Base-by-base conservation (phyloP, 2,797 vertebrate genomes). In the Glyptemys insculpta region DNA sequence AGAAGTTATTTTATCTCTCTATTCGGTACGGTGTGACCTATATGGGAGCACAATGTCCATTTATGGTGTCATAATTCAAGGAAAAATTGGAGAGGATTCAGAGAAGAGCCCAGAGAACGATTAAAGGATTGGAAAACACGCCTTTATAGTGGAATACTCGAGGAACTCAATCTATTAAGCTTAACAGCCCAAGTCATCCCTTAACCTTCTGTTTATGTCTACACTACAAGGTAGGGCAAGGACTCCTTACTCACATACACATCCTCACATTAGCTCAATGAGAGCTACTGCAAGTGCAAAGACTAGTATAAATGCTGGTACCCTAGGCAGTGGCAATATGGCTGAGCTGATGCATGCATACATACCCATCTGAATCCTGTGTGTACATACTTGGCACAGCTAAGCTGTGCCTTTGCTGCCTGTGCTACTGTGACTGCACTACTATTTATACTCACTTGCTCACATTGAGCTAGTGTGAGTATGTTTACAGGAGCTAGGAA, bases 71-170 rank as follows among this genome's bases (percentile, higher is more conserved):
- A 50, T 29, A 4, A 5, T 87, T 93, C 57, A 50, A 83, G 56
- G 41, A 81, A 90, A 90, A 87, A 18, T 37, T 54, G 86, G 54
- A 72, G 72, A 87, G 86, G 41, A 34, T 19, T 91, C 82, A 83
- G 87, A 89, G 12, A 86, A n/a, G 23, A 94, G 83, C 83, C 23
- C 10, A 49, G 88, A 78, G 53, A 97, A 90, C n/a, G 19, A 85
- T 74, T 85, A 34, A 34, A 92, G 7, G 41, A 85, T 85, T 65
- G 34, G 74, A 90, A 88, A 91, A 72, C 18, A 37, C 10, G 3
- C 18, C 21, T 79, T 72, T 23, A 14, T 52, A 37, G 16, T 37
- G n/a, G 44, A 74, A 94, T 80, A 3, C 3, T 41, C 25, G 50
- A 31, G 19, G 86, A 83, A 9, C 76, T 87, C 7, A 78, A 82